Evolutionary conservation across 2,113 vertebrate genomes (phyloP).

Genomic region (Hippocampus abdominalis): DNA sequence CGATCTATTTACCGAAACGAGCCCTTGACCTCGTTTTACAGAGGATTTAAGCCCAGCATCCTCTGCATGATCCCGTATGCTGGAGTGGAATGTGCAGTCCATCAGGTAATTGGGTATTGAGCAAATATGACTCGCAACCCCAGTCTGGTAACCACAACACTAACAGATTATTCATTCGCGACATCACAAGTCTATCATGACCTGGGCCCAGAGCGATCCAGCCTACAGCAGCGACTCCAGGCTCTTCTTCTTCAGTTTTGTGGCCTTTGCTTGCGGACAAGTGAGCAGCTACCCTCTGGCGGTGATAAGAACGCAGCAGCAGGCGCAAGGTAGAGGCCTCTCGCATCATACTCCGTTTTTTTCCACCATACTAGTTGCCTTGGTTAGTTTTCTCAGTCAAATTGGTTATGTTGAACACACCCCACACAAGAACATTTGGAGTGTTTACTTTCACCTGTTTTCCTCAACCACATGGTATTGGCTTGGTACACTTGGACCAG

Average conservation of each 20-base stretch:
- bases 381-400: not conserved
- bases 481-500: too few relatives aligned
- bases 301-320: conserved; percentile 72
- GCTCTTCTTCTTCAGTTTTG: conserved; percentile 73
- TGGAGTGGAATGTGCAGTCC: conserved; percentile 74
- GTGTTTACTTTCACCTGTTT: too few relatives aligned
- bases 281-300: conserved; percentile 71
- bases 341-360: not conserved
- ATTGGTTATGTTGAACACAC: too few relatives aligned
- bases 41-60: conserved; percentile 73
- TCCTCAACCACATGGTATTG: too few relatives aligned
- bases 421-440: too few relatives aligned
- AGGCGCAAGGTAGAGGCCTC: conserved; percentile 62
- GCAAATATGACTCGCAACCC: not conserved
- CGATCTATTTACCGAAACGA: conserved; percentile 61
- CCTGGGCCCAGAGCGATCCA: conserved; percentile 64
- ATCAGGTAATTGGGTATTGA: conserved; percentile 57
- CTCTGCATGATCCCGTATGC: conserved; percentile 76
- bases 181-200: conserved; percentile 65
- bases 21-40: conserved; percentile 67
- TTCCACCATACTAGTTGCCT: not conserved
- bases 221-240: conserved; percentile 64
- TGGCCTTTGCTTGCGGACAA: conserved; percentile 72
- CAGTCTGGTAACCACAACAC: not conserved
- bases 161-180: not conserved